phyloP scores from a whole-genome alignment of 2,888 invertebrate genomes.

The Latheticus oryzae region DNA sequence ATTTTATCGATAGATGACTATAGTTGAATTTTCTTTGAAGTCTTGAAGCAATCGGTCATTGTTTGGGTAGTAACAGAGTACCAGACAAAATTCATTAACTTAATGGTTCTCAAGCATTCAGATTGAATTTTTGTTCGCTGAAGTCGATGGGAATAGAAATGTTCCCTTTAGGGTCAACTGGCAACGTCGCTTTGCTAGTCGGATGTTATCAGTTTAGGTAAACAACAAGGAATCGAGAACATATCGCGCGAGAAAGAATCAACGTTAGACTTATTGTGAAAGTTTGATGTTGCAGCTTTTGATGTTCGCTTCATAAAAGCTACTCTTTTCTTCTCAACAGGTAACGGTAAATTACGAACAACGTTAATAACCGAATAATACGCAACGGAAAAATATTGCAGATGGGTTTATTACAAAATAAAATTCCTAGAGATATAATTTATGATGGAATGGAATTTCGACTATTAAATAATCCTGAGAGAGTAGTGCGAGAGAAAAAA shows the following conservation, averaged over 20 bases:
- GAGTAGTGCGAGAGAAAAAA: constrained; percentile 19
- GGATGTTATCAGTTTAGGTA: constrained; percentile 39
- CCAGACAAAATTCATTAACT: constrained; percentile 30
- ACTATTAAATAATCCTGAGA: constrained; percentile 11
- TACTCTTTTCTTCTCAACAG: constrained; percentile 21
- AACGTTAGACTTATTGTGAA: constrained; percentile 15
- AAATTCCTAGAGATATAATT: constrained; percentile 2
- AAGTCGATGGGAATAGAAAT: neutral
- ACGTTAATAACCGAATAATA: constrained; percentile 15
- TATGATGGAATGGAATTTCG: constrained; percentile 3
- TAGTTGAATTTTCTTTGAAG: constrained; percentile 32
- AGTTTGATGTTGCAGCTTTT: constrained; percentile 22
- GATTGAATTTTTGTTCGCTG: constrained; percentile 21
- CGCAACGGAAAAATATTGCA: constrained; percentile 18
- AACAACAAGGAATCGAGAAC: constrained; percentile 30
- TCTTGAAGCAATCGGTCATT: constrained; percentile 23
- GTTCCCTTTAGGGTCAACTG: constrained; percentile 7
- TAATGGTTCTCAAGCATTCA: constrained; percentile 19
- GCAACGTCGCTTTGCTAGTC: constrained; percentile 27
- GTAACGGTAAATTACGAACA: constrained; percentile 23
- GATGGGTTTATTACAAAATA: constrained; percentile 10
- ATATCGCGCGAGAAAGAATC: constrained; percentile 9
- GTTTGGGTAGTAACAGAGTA: constrained; percentile 25
- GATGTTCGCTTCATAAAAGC: constrained; percentile 13
- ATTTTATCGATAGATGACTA: too few relatives aligned